Conservation (phyloP, 92 coral and sea anemone species). For the Blastomussa wellsi region DNA sequence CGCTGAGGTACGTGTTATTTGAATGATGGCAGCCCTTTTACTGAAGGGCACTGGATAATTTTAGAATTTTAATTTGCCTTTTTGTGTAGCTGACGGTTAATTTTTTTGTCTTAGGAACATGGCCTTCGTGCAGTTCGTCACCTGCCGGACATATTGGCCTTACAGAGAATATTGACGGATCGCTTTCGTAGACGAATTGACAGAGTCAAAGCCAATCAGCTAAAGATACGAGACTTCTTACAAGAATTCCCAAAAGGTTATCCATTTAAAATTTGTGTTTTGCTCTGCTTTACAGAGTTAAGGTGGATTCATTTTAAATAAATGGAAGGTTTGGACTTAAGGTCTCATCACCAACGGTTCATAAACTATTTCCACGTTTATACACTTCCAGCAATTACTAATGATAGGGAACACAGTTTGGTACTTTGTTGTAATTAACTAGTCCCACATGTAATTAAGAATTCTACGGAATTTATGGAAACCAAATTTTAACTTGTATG, state of each 20-base stretch:
- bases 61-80: neutral
- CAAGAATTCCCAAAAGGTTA: conserved; percentile 12
- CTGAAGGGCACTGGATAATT: neutral
- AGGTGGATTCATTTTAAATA: too few species aligned
- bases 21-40: neutral
- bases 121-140: conserved; percentile 65
- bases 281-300: neutral
- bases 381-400: too few species aligned
- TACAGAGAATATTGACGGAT: conserved; percentile 67
- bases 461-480: too few species aligned
- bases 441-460: too few species aligned
- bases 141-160: conserved; percentile 72
- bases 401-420: too few species aligned
- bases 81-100: neutral
- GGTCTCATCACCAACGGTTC: neutral
- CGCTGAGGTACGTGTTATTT: conserved; percentile 9
- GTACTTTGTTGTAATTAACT: too few species aligned
- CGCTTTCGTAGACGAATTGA: conserved; percentile 72
- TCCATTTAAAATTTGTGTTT: neutral
- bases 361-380: neutral
- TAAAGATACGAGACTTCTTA: conserved; percentile 10
- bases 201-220: conserved; percentile 53
- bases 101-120: conserved; percentile 59
- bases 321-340: too few species aligned
- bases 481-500: too few species aligned